Base-by-base conservation (phyloP, 2,797 vertebrate species). In the Anomalospiza imberbis region DNA sequence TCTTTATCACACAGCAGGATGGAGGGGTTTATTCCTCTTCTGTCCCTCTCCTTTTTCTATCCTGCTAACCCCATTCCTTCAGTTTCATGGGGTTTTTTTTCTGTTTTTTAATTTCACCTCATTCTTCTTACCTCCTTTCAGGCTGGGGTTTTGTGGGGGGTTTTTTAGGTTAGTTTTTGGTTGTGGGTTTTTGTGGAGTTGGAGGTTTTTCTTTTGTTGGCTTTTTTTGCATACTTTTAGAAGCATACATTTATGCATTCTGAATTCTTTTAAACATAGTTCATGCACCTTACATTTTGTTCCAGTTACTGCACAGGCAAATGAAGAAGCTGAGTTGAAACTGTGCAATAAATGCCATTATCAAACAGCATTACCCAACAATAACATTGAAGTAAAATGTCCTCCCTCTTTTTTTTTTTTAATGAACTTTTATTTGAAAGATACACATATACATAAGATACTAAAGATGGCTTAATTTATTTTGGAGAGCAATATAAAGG, bases 71-170 rank as follows among this genome's bases (percentile, higher is more conserved):
- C 32, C 4, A 8, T 65, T 71, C 26, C 15, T 71, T 81, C 42
- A 36, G 10, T 67, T 51, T n/a, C 9, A 42, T 14, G 2, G 11
- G 6, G 6, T 40, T 40, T 40, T 40, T 40, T 40, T 13, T 13
- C 38, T 40, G 38, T 40, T 40, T 40, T 80, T 76, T 0, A 60
- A n/a, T 76, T n/a, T 68, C 11, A 28, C 21, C 16, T 54, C 22
- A 18, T 67, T 88, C 22, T 55, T 70, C 13, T 85, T 60, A 3
- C 7, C 2, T 66, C 5, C 25, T 76, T 85, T 70, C 19, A 47
- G 25, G 21, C 2, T 7, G 17, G 21, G 25, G 1, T 54, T 86
- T 42, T 48, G 2, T 21, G 17, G 3, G 8, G 3, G 0, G 1
- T 5, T 16, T 47, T 42, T 54, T 13, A 12, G 40, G 7, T 26